Evolutionary conservation across 2,888 invertebrate species (phyloP).

Genomic region (Microctonus brassicae): DNA sequence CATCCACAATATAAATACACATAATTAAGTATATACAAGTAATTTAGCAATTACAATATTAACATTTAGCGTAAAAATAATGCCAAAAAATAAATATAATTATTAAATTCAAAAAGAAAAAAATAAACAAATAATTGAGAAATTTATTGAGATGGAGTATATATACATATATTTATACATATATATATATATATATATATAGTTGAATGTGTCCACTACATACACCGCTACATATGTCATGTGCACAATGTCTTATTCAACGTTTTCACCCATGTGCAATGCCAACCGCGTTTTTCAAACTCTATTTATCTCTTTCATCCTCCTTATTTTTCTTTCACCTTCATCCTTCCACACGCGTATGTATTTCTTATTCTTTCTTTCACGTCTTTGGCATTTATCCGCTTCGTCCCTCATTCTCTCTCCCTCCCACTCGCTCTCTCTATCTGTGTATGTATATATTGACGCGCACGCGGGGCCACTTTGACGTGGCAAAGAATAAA

Average conservation of each 20-base stretch:
- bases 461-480: constrained; percentile 32
- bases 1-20: too few species aligned
- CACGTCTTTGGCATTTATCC: neutral
- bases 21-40: too few species aligned
- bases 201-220: neutral
- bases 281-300: constrained; percentile 5
- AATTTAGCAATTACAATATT: too few species aligned
- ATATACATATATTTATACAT: too few species aligned
- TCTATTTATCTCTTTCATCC: constrained; percentile 14
- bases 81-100: too few species aligned
- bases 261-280: neutral
- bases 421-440: neutral
- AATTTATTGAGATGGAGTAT: neutral
- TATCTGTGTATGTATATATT: constrained; percentile 30
- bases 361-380: neutral
- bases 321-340: neutral
- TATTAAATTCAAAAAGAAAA: too few species aligned
- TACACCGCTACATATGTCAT: neutral
- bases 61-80: too few species aligned
- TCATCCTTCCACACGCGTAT: neutral
- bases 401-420: neutral
- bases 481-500: constrained; percentile 35
- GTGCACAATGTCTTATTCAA: constrained; percentile 13
- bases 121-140: neutral
- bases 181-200: too few species aligned